These are phyloP conservation scores for Noctua janthe DNA, from an alignment of 2,888 invertebrate species.

Conservation along the genomic window DNA sequence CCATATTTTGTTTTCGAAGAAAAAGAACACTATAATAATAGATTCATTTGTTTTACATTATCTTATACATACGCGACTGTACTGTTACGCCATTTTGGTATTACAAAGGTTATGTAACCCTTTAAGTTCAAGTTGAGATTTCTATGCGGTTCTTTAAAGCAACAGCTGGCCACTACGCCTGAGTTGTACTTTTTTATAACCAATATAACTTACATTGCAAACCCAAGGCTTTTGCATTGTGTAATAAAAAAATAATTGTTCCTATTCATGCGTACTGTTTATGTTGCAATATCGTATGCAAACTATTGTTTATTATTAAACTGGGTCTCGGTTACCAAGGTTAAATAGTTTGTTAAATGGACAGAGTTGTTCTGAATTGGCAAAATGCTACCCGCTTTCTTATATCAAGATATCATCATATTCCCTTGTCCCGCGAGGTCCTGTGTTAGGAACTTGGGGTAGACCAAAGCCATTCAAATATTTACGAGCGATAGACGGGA, in stretches of 20 bases:
- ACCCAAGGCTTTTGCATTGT: conserved; percentile 32
- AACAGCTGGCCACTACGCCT: conserved; percentile 29
- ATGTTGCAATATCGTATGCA: conserved; percentile 26
- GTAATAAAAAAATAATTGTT: conserved; percentile 45
- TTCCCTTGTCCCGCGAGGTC: background rate
- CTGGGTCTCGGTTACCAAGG: conserved; percentile 31
- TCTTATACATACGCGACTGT: background rate
- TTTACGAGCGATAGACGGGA: too few relatives aligned
- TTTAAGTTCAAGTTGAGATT: conserved; percentile 52
- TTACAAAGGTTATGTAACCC: conserved; percentile 41
- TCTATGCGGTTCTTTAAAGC: conserved; percentile 27
- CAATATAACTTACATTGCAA: conserved; percentile 33
- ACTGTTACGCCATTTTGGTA: conserved; percentile 37
- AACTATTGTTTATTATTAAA: conserved; percentile 39
- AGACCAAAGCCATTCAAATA: too few relatives aligned
- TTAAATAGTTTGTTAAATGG: conserved; percentile 4
- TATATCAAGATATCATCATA: background rate
- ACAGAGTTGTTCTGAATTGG: background rate
- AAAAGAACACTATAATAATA: conserved; percentile 2
- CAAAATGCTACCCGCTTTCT: background rate
- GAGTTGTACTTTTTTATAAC: conserved; percentile 34
- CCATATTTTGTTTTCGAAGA: background rate
- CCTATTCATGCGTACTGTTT: conserved; percentile 34
- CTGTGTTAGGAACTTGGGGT: background rate
- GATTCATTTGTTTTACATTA: conserved; percentile 13